phyloP scores from a whole-genome alignment of 1,140 invertebrate species.

The Diuraphis noxia region DNA sequence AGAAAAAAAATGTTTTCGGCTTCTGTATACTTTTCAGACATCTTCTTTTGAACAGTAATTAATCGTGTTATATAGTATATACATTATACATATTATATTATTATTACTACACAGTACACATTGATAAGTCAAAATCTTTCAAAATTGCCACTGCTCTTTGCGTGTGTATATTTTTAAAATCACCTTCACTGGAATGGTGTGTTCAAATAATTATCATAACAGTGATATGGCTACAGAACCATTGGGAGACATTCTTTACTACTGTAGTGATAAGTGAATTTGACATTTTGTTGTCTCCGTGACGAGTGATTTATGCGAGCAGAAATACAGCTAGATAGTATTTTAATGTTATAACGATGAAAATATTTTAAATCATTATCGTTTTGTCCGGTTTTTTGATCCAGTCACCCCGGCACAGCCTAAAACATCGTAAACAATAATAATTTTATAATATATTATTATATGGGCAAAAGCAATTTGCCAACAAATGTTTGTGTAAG shows the following conservation, averaged over 20 bases:
- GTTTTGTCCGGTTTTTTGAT: not conserved
- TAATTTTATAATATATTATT: not conserved
- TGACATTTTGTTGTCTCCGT: not conserved
- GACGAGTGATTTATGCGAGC: not conserved
- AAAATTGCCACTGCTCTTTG: too few relatives aligned
- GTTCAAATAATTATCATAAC: not conserved
- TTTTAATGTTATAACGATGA: too few relatives aligned
- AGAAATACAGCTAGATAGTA: too few relatives aligned
- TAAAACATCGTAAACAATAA: not conserved
- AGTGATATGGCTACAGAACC: not conserved
- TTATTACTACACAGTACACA: too few relatives aligned
- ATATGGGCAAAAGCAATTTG: not conserved
- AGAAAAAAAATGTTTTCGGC: too few relatives aligned
- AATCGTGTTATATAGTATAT: too few relatives aligned
- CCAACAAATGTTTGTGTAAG: not conserved
- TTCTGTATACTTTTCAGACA: too few relatives aligned
- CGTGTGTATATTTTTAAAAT: not conserved
- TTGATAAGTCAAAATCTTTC: too few relatives aligned
- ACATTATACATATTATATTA: too few relatives aligned
- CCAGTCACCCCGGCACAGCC: not conserved
- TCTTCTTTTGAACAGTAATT: too few relatives aligned
- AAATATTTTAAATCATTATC: too few relatives aligned
- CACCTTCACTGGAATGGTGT: not conserved
- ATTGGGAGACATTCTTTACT: not conserved
- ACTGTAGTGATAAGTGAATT: not conserved